These are phyloP conservation scores for Bombus vancouverensis DNA, from an alignment of 1,140 invertebrate species.

Conservation along the genomic window DNA sequence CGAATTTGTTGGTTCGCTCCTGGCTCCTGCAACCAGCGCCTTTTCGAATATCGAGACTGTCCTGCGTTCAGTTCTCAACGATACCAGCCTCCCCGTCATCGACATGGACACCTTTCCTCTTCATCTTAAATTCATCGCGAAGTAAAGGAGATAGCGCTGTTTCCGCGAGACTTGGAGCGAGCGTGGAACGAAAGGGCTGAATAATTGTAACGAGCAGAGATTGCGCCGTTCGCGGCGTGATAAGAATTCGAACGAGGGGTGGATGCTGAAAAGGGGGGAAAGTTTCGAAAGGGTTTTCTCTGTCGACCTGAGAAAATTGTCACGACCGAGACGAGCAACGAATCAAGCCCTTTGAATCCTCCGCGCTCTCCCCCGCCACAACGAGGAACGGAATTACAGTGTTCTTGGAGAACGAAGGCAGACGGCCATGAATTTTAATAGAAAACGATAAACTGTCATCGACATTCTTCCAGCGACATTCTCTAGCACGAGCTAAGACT, in stretches of 20 bases:
- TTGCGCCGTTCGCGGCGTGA: conserved; percentile 55
- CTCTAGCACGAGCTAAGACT: background rate
- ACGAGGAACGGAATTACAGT: conserved; percentile 9
- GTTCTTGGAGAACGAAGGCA: background rate
- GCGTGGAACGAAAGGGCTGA: conserved; percentile 67
- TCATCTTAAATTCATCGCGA: too few species aligned
- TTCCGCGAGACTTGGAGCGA: conserved; percentile 28
- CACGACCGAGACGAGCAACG: conserved; percentile 39
- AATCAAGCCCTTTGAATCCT: conserved; percentile 29
- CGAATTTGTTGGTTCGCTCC: conserved; percentile 8
- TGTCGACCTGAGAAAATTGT: conserved; percentile 36
- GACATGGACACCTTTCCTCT: too few species aligned
- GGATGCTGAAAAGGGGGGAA: conserved; percentile 8
- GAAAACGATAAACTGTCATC: conserved; percentile 7
- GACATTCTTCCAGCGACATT: background rate
- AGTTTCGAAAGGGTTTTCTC: conserved; percentile 38
- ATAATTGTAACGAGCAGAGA: conserved; percentile 77
- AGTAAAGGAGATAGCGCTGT: too few species aligned
- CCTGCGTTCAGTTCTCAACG: too few species aligned
- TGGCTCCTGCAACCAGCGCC: too few species aligned
- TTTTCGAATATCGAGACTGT: too few species aligned
- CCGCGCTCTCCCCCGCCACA: background rate
- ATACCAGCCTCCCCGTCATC: too few species aligned
- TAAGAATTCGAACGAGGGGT: conserved; percentile 68
- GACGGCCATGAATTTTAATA: conserved; percentile 16